Conservation (phyloP, 2,888 invertebrate genomes). For the Macaria notata region DNA sequence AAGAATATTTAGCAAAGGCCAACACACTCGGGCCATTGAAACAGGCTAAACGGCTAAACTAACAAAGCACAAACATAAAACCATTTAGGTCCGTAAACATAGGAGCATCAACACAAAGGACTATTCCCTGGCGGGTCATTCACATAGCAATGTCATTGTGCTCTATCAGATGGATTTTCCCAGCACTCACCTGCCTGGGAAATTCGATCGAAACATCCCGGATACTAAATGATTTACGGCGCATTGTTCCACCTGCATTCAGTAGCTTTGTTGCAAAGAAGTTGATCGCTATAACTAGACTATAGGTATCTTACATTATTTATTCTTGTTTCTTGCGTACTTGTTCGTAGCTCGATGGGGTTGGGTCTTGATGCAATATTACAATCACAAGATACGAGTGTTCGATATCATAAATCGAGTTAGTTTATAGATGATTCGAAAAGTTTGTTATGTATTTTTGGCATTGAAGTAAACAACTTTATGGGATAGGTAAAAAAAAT, state of each 20-base stretch:
- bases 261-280: neutral
- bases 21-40: no score
- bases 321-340: no score
- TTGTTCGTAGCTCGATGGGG: neutral
- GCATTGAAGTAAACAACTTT: no score
- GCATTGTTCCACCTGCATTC: conserved; percentile 9
- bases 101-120: conserved; percentile 38
- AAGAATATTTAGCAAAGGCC: no score
- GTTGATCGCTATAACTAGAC: neutral
- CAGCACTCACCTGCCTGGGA: conserved; percentile 24
- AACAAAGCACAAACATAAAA: neutral
- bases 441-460: no score
- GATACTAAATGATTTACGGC: conserved; percentile 10
- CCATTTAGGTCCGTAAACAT: conserved; percentile 10
- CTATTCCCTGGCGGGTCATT: conserved; percentile 46
- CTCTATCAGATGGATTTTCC: conserved; percentile 41
- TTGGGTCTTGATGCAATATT: conserved; percentile 5
- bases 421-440: no score
- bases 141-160: conserved; percentile 47
- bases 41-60: no score
- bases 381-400: no score
- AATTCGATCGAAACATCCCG: conserved; percentile 10
- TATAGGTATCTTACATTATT: neutral
- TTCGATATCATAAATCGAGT: no score
- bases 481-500: no score